Evolutionary conservation across 2,888 invertebrate species (phyloP).

Genomic region (Drosophila formosana): DNA sequence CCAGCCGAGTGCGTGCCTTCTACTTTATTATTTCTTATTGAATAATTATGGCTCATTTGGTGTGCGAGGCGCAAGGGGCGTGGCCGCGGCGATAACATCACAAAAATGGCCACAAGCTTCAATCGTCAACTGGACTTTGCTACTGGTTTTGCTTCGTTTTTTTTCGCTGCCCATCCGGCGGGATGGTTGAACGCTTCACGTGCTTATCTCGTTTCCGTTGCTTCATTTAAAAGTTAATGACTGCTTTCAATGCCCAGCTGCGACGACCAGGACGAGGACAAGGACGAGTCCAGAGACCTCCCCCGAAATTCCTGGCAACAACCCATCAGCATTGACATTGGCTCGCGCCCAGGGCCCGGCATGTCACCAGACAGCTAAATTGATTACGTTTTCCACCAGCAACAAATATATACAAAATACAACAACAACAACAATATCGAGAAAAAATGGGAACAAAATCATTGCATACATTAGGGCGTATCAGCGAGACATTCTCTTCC

Average conservation of each 20-base stretch:
- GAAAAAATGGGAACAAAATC: slow-evolving; percentile 45
- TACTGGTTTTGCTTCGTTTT: no score
- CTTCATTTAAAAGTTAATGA: slow-evolving; percentile 82
- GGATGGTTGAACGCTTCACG: slow-evolving; percentile 60
- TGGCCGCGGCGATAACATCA: slow-evolving; percentile 49
- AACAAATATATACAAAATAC: slow-evolving; percentile 21
- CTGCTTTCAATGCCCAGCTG: slow-evolving; percentile 73
- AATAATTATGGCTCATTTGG: slow-evolving; percentile 84
- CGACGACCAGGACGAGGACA: slow-evolving; percentile 24
- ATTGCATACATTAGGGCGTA: slow-evolving; percentile 67
- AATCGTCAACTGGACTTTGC: slow-evolving; percentile 42
- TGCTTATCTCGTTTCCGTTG: slow-evolving; percentile 82
- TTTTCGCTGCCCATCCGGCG: background rate
- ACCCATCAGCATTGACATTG: slow-evolving; percentile 50
- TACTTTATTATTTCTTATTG: slow-evolving; percentile 83
- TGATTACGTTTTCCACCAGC: slow-evolving; percentile 70
- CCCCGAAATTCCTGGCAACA: background rate
- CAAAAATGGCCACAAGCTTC: slow-evolving; percentile 55
- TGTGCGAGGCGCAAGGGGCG: slow-evolving; percentile 37
- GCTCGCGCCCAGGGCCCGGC: slow-evolving; percentile 10
- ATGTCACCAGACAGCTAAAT: slow-evolving; percentile 77
- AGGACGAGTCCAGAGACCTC: background rate
- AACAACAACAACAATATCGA: background rate
- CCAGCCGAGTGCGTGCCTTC: slow-evolving; percentile 24
- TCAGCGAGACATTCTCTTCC: slow-evolving; percentile 7